These are phyloP conservation scores for Eupithecia inturbata DNA, from an alignment of 2,888 invertebrate genomes.

Conservation along the genomic window DNA sequence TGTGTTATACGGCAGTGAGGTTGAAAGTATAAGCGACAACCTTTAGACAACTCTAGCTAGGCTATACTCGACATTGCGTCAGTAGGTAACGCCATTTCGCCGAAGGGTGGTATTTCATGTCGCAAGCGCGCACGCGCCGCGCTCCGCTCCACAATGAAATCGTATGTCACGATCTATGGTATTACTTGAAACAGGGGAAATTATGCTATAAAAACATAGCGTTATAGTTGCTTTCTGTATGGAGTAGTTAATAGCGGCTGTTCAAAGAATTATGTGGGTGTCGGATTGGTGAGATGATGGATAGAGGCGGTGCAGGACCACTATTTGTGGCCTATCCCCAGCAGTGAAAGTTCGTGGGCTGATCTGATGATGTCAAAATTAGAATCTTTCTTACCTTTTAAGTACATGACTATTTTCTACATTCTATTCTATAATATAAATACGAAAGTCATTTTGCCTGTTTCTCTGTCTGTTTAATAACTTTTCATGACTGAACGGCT, in stretches of 20 bases:
- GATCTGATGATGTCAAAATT: neutral
- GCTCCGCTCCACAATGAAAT: slow-evolving; percentile 54
- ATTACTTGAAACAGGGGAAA: slow-evolving; percentile 27
- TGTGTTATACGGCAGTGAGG: neutral
- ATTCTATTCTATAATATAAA: no score
- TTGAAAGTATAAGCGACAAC: neutral
- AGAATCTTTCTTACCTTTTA: neutral
- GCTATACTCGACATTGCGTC: slow-evolving; percentile 26
- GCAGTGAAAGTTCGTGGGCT: neutral
- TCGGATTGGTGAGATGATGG: neutral
- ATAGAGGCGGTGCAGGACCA: neutral
- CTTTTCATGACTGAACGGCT: neutral
- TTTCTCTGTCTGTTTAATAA: neutral
- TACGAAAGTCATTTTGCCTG: no score
- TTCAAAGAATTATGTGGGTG: neutral
- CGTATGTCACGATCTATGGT: slow-evolving; percentile 57
- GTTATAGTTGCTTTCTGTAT: slow-evolving; percentile 6
- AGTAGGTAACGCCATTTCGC: slow-evolving; percentile 31
- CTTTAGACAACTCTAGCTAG: neutral
- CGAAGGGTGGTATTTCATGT: slow-evolving; percentile 39
- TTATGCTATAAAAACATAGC: slow-evolving; percentile 11
- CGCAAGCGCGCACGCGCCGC: slow-evolving; percentile 49
- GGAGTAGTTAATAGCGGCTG: neutral
- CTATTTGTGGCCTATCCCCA: neutral
- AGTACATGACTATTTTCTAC: neutral